A percentile compares a stretch with the other conserved stretches of the same genome.
Conservation (phyloP, 2,888 invertebrate genomes). For the Epiblema foenella region DNA sequence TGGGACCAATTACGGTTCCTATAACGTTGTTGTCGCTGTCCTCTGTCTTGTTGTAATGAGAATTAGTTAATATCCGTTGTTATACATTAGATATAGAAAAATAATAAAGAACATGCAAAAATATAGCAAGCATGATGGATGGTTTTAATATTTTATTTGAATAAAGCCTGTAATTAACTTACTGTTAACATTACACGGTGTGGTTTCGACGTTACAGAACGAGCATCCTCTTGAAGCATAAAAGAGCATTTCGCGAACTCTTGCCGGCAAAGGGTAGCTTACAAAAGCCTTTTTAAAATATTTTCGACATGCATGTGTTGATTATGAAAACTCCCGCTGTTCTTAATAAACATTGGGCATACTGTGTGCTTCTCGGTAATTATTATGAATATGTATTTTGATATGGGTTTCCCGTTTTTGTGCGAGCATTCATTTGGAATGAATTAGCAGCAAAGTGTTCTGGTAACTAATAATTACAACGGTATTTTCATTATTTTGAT, state of each 20-base stretch:
- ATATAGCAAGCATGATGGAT: background rate
- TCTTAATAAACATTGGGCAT: conserved; percentile 64
- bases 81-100: background rate
- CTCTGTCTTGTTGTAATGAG: too few relatives aligned
- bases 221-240: conserved; percentile 66
- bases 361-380: conserved; percentile 65
- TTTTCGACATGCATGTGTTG: conserved; percentile 72
- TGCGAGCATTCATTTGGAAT: conserved; percentile 21
- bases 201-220: conserved; percentile 72
- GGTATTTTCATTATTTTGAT: too few relatives aligned
- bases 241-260: conserved; percentile 76
- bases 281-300: conserved; percentile 80
- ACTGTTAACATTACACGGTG: conserved; percentile 43
- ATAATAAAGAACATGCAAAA: background rate
- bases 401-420: conserved; percentile 30
- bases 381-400: conserved; percentile 54
- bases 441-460: background rate
- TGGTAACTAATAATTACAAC: background rate
- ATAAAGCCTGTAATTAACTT: background rate
- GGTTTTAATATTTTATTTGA: background rate
- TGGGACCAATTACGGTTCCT: background rate
- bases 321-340: conserved; percentile 63
- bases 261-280: conserved; percentile 68
- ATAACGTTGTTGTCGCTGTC: too few relatives aligned
- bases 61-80: background rate